Base-by-base conservation (phyloP, 2,888 invertebrate genomes). In the Arenicola marina region DNA sequence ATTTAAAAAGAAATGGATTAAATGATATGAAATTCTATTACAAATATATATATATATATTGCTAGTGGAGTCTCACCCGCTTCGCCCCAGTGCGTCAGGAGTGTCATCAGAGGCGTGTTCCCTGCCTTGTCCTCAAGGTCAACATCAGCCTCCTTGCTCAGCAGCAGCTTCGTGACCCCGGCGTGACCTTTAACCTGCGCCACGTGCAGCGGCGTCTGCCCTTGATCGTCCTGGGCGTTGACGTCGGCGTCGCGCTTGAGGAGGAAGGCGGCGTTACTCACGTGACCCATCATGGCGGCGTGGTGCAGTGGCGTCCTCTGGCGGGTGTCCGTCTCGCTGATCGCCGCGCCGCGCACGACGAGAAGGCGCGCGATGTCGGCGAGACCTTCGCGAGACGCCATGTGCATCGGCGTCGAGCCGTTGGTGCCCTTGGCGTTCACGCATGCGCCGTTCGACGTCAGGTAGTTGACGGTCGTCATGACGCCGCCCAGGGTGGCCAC, bases 371-470 rank as follows among this genome's bases (percentile, higher is more conserved):
- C 32, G 53, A 63, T 38, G 32, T 66, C 66, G 24, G 31, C 53
- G 28, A 56, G 57, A 2, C 60, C 63, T 18, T 33, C n/a, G 29
- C 43, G 15, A 4, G 66, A 59, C 18, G 61, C 61, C 51, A 63
- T 46, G 46, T 66, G 66, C 24, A 66, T 55, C 7, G 66, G 56
- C 21, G 63, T 60, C 34, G n/a, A 46, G 32, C 59, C 61, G 21
- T 32, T 4, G 32, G 11, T 18, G 32, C 38, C 56, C 1, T 43
- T 18, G 0, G 33, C 48, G 26, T 34, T 51, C 38, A 63, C 48
- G 4, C 29, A 24, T 18, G 67, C 67, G n/a, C 67, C 64, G 26
- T 62, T 64, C 28, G 64, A 48, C 24, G 67, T 57, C 31, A 67
- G 53, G 57, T 67, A 67, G 34, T 51, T 65, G 29, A 57, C 67